phyloP scores from a whole-genome alignment of 2,113 vertebrate species.

The Charadrius vociferus region DNA sequence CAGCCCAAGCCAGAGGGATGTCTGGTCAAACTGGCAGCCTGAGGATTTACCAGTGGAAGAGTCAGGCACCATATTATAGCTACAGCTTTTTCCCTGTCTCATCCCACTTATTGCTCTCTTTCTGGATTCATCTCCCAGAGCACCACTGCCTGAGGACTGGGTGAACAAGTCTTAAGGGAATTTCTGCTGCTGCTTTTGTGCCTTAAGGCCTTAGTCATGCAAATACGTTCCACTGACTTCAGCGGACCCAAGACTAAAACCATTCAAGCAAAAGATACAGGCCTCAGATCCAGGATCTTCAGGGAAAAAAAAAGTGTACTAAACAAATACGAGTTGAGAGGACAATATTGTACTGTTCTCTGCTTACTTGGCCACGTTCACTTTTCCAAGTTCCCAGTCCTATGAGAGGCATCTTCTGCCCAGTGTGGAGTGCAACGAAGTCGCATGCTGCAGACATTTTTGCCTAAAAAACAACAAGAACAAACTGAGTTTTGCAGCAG shows the following conservation, averaged over 20 bases:
- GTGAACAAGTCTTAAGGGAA: background rate
- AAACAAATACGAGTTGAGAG: background rate
- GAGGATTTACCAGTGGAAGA: background rate
- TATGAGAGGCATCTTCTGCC: conserved; percentile 92
- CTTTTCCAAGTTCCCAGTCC: conserved; percentile 98
- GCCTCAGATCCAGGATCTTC: background rate
- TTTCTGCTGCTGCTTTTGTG: background rate
- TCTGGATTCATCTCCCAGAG: background rate
- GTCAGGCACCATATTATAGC: background rate
- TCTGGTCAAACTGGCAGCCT: background rate
- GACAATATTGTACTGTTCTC: background rate
- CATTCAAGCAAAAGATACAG: background rate
- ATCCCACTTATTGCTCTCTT: background rate
- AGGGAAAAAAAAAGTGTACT: background rate
- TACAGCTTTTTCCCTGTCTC: background rate
- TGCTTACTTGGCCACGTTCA: conserved; percentile 87
- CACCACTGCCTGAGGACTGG: background rate
- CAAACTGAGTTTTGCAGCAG: background rate
- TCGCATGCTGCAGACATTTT: conserved; percentile 75
- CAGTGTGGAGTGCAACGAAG: conserved; percentile 83
- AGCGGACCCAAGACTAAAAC: background rate
- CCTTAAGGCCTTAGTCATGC: background rate
- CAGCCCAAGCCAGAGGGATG: background rate
- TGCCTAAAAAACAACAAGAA: conserved; percentile 58
- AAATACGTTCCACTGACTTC: background rate